Evolutionary conservation across 1,140 invertebrate species (phyloP), one percentile per base, ranked within the genome.

Genomic region (Neodiprion lecontei): DNA sequence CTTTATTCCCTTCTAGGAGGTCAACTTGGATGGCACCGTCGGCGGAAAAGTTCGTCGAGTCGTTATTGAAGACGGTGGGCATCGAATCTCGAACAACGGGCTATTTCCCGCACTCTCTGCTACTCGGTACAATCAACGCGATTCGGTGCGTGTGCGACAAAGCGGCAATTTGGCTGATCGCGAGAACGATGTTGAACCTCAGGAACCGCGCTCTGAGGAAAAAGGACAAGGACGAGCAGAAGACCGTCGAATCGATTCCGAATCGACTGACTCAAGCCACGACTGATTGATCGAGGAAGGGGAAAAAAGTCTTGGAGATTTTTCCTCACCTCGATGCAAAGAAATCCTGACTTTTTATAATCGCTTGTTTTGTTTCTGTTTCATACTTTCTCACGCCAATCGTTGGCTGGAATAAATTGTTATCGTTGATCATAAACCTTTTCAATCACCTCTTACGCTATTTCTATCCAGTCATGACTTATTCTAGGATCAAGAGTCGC

Each of bases 1-100:
- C 28, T 75, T 71, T 21, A 61, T 61, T 14, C 9, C 8, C 8
- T 61, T 61, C 53, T 28, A 92, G 92, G 50, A 92, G 91, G 77
- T 88, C 95, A n/a, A 93, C 92, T 2, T 91, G 95, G 85, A 93
- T 96, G 88, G 94, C 94, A 12, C 97, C 97, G 0, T 92, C 92
- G 0, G 92, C 97, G 0, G 90, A 92, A 2, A 91, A 89, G 12
- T 99, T 93, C 88, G 97, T 97, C 7, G 89, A 91, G 70, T 90
- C 92, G 1, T 93, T 96, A 0, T 86, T 98, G 8, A 91, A 90
- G 76, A 94, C 95, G 14, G 89, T 96, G 40, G 96, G 96, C 14
- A 91, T 96, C 67, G 91, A 93, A 77, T 88, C 88, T 1, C 88
- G 90, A 67, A 96, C 96, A 1, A 93, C 93, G 5, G 96, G 95